phyloP scores from a whole-genome alignment of 2,888 invertebrate genomes.

The Blastobasis lacticolella region DNA sequence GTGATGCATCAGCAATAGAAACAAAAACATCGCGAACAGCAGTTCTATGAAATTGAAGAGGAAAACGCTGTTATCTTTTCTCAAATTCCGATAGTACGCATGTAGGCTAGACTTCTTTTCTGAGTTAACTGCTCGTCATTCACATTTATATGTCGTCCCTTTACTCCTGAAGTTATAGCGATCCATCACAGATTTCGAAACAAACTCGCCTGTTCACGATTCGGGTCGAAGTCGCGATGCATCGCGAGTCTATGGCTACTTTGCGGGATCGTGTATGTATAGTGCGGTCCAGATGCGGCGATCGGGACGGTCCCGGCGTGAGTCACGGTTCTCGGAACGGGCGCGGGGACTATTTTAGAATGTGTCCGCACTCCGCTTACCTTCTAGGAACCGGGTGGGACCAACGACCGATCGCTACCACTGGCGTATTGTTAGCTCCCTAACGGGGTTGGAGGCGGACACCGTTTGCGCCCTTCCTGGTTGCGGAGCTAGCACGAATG shows the following conservation, averaged over 20 bases:
- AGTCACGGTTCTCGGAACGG: slow-evolving; percentile 66
- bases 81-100: not conserved
- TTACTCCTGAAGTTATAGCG: too few species aligned
- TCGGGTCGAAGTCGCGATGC: not conserved
- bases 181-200: too few species aligned
- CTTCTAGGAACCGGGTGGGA: slow-evolving; percentile 69
- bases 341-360: slow-evolving; percentile 63
- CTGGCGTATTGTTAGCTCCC: slow-evolving; percentile 67
- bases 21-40: not conserved
- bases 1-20: too few species aligned
- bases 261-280: not conserved
- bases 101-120: too few species aligned
- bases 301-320: slow-evolving; percentile 55
- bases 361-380: slow-evolving; percentile 74
- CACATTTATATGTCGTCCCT: too few species aligned
- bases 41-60: not conserved
- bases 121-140: too few species aligned
- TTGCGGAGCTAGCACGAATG: too few species aligned
- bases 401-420: slow-evolving; percentile 67
- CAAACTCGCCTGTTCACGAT: too few species aligned
- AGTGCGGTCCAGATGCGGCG: slow-evolving; percentile 55
- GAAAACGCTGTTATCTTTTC: not conserved
- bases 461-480: too few species aligned
- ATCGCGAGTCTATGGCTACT: not conserved
- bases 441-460: slow-evolving; percentile 43